phyloP scores from a whole-genome alignment of 2,888 invertebrate species.

The Ypsolopha sequella region DNA sequence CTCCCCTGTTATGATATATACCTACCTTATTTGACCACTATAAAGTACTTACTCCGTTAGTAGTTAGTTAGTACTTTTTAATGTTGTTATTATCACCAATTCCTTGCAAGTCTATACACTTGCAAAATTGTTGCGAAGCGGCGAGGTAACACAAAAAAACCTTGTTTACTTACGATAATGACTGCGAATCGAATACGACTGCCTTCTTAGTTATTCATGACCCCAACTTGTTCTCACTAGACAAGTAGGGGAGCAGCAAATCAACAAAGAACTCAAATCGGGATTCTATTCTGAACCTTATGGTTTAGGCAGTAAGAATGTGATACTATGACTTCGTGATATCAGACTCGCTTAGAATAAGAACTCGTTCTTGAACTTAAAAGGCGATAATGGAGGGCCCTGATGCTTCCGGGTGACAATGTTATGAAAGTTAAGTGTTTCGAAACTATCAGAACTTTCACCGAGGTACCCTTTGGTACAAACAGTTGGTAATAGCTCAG shows the following conservation, averaged over 20 bases:
- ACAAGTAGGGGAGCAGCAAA: slow-evolving; percentile 1
- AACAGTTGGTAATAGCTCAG: background rate
- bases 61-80: no score
- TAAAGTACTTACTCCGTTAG: no score
- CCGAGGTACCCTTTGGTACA: background rate
- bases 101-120: background rate
- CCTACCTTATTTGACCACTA: no score
- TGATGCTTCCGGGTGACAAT: background rate
- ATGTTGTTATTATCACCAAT: background rate
- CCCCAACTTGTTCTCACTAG: slow-evolving; percentile 1
- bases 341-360: no score
- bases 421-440: background rate
- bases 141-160: background rate
- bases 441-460: no score
- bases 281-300: background rate
- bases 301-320: background rate
- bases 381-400: background rate
- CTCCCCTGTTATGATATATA: no score
- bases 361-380: background rate
- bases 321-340: no score
- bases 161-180: slow-evolving; percentile 1
- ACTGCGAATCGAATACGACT: no score
- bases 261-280: slow-evolving; percentile 1
- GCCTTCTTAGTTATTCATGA: slow-evolving; percentile 1
- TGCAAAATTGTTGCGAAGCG: background rate